phyloP scores from a whole-genome alignment of 2,888 invertebrate genomes.

The Trichogramma evanescens region DNA sequence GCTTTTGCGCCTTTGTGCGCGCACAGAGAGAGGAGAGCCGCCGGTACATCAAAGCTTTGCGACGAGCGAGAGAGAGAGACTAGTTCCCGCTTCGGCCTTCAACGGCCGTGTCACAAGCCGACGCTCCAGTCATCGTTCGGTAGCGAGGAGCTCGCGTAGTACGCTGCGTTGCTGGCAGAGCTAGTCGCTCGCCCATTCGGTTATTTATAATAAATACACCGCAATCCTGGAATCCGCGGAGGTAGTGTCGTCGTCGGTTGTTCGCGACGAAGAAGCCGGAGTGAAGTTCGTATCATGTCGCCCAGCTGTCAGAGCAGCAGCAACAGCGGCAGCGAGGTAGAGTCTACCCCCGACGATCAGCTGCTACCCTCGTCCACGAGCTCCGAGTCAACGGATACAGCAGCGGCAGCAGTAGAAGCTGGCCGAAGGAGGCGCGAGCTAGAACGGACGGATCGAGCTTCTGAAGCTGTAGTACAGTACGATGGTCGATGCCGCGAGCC shows the following conservation, averaged over 20 bases:
- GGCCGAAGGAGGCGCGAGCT: not conserved
- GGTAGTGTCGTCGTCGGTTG: constrained; percentile 38
- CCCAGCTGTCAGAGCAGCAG: constrained; percentile 14
- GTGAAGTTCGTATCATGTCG: constrained; percentile 29
- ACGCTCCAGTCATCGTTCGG: constrained; percentile 46
- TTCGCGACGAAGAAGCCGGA: constrained; percentile 41
- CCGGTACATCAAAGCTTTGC: constrained; percentile 45
- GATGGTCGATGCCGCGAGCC: constrained; percentile 29
- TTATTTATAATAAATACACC: no score
- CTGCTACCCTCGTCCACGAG: constrained; percentile 13
- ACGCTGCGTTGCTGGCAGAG: not conserved
- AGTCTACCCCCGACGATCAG: not conserved
- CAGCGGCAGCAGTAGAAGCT: not conserved
- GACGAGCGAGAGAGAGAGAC: constrained; percentile 2
- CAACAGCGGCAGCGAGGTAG: not conserved
- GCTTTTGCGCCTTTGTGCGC: constrained; percentile 44
- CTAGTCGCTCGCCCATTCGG: no score
- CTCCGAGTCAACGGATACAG: constrained; percentile 4
- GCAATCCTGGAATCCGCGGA: no score
- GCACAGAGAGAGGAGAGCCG: constrained; percentile 34
- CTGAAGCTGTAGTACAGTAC: constrained; percentile 21
- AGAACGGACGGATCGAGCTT: not conserved
- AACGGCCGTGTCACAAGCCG: constrained; percentile 44
- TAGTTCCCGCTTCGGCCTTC: constrained; percentile 45
- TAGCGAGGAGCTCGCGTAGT: constrained; percentile 40